Evolutionary conservation across 1,140 invertebrate genomes (phyloP).

Genomic region (Ips typographus): DNA sequence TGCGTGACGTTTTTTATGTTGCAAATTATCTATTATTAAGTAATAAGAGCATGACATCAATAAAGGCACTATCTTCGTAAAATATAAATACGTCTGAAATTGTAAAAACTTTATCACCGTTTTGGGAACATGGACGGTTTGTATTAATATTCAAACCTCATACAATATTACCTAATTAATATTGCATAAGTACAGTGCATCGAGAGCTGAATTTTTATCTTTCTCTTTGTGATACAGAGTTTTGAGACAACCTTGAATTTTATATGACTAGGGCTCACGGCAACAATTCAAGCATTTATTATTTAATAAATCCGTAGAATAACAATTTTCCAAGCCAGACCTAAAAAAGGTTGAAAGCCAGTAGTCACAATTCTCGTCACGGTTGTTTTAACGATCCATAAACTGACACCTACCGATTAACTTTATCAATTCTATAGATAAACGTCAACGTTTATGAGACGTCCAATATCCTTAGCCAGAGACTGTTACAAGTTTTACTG

Average conservation of each 20-base stretch:
- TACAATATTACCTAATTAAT: constrained; percentile 18
- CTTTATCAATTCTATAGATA: constrained; percentile 13
- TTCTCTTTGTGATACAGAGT: background rate
- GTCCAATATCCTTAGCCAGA: constrained; percentile 4
- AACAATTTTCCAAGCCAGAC: background rate
- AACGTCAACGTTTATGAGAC: constrained; percentile 11
- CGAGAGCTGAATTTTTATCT: constrained; percentile 19
- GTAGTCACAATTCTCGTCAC: constrained; percentile 2
- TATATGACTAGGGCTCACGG: background rate
- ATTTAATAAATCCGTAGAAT: background rate
- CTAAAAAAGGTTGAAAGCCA: constrained; percentile 6
- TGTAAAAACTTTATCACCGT: background rate
- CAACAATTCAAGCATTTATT: background rate
- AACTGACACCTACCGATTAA: constrained; percentile 17
- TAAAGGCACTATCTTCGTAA: too few relatives aligned
- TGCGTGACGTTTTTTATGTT: too few relatives aligned
- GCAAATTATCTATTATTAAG: too few relatives aligned
- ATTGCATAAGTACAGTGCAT: constrained; percentile 16
- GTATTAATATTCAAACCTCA: constrained; percentile 7
- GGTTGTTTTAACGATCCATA: constrained; percentile 11
- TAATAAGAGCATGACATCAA: too few relatives aligned
- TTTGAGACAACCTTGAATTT: constrained; percentile 16
- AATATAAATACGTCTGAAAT: too few relatives aligned
- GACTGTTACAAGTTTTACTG: constrained; percentile 10
- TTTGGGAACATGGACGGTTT: background rate